These are phyloP conservation scores for Antrozous pallidus DNA, from an alignment of 2,797 vertebrate genomes.

Conservation along the genomic window DNA sequence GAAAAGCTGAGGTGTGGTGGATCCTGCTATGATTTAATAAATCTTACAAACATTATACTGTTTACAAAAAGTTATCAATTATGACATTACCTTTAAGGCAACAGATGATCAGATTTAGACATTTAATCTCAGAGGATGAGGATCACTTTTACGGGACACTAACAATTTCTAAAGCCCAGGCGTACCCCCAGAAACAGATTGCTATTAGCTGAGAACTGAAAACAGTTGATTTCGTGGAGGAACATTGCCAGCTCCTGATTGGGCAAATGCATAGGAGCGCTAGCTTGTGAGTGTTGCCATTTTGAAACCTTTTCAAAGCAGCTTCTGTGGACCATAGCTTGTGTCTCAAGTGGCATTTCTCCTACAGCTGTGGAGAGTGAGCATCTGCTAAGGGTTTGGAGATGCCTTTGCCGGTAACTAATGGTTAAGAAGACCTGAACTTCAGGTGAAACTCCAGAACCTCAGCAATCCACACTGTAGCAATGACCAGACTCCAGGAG, in stretches of 20 bases:
- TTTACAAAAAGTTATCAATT: neutral
- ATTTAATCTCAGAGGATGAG: neutral
- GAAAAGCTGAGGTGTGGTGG: neutral
- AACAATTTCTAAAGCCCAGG: neutral
- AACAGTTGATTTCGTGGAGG: neutral
- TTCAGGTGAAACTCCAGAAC: neutral
- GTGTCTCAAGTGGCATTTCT: neutral
- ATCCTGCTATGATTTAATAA: neutral
- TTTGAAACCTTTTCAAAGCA: neutral
- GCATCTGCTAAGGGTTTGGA: neutral
- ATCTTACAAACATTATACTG: neutral
- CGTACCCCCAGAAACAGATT: neutral
- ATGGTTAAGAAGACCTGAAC: neutral
- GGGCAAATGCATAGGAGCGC: neutral
- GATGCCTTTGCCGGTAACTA: neutral
- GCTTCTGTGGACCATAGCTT: neutral
- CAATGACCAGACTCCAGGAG: neutral
- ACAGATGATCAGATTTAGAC: neutral
- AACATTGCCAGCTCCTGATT: neutral
- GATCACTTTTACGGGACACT: neutral
- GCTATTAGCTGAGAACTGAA: neutral
- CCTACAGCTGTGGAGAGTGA: neutral
- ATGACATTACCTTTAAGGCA: neutral
- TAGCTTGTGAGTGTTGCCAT: neutral
- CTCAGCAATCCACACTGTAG: neutral